phyloP scores from a whole-genome alignment of 2,113 vertebrate genomes.

The Psephotus haematonotus region DNA sequence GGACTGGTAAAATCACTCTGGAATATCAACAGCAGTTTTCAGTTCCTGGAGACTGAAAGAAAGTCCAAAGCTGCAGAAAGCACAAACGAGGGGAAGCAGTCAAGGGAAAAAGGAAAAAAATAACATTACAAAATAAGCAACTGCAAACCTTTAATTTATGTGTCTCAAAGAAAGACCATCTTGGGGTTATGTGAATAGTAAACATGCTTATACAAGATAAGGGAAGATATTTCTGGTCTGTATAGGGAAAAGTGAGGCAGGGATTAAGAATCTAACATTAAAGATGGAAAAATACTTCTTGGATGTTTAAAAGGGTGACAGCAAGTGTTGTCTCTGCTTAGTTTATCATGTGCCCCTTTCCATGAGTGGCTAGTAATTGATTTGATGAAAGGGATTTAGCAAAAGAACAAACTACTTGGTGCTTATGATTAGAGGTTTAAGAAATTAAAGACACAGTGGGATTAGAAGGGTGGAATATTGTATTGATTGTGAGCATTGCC shows the following conservation, averaged over 20 bases:
- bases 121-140: neutral
- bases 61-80: neutral
- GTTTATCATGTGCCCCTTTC: neutral
- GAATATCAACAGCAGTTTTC: neutral
- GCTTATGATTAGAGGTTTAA: neutral
- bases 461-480: neutral
- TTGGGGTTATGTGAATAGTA: neutral
- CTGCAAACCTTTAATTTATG: neutral
- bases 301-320: neutral
- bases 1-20: neutral
- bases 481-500: neutral
- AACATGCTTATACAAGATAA: neutral
- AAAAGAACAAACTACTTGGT: constrained; percentile 4
- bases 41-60: neutral
- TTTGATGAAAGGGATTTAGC: neutral
- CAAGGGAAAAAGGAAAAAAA: neutral
- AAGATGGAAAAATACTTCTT: neutral
- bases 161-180: neutral
- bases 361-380: neutral
- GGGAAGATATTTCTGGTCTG: neutral
- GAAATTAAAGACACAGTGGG: neutral
- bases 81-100: neutral
- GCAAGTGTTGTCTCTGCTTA: neutral
- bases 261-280: neutral
- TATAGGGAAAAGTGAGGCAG: neutral